Evolutionary conservation across 2,797 vertebrate genomes (phyloP).

Genomic region (Lepus oiostolus): DNA sequence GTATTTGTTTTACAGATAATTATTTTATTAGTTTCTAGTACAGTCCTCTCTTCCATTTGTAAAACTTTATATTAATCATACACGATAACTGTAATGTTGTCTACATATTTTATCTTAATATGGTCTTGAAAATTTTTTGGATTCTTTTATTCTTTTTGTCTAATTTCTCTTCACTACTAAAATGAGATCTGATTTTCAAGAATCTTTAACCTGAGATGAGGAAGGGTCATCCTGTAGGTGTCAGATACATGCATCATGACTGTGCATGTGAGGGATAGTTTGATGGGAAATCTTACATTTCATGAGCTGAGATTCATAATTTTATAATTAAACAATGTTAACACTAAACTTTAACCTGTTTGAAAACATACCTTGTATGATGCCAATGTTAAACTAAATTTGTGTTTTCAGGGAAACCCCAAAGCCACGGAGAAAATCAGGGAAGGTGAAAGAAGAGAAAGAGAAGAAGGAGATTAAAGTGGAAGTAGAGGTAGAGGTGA

Average conservation of each 20-base stretch:
- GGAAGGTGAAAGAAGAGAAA: constrained; percentile 92
- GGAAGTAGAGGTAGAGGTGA: constrained; percentile 94
- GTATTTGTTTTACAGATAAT: neutral
- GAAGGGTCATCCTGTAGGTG: neutral
- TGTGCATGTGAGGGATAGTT: neutral
- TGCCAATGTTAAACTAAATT: constrained; percentile 45
- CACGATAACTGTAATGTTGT: neutral
- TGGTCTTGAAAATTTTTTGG: neutral
- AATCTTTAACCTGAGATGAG: neutral
- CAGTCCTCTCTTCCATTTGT: neutral
- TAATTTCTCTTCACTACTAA: neutral
- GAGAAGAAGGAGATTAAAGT: constrained; percentile 93
- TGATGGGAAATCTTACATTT: constrained; percentile 4
- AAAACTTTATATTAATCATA: constrained; percentile 51
- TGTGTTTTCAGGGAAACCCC: constrained; percentile 91
- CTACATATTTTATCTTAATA: constrained; percentile 51
- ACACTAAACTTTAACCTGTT: constrained; percentile 4
- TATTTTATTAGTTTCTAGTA: neutral
- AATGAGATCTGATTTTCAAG: constrained; percentile 12
- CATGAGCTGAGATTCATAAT: neutral
- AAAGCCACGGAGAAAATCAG: constrained; percentile 93
- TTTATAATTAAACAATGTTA: neutral
- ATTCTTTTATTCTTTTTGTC: neutral
- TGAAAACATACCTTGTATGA: constrained; percentile 20
- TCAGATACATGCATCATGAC: neutral